Base-by-base conservation (phyloP, 2,797 vertebrate species). In the Pangasius macronema region DNA sequence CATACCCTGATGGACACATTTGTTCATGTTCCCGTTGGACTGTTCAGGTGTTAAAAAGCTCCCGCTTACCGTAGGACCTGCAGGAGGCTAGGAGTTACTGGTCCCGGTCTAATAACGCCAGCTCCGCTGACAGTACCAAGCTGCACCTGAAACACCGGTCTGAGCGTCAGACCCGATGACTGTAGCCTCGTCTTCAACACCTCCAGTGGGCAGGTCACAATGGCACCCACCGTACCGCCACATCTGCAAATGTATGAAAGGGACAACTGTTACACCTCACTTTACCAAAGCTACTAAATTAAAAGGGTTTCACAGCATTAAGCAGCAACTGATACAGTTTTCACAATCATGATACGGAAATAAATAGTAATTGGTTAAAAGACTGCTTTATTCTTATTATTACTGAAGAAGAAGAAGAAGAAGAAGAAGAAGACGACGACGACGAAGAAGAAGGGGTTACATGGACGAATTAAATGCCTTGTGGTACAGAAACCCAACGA, bases 161-260 rank as follows among this genome's bases (percentile, higher is more conserved):
- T 94, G 63, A 99, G 96, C 39, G 96, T 91, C 27, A 99, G 90
- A 82, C 97, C 97, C 0, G 98, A 99, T 13, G 98, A 99, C 81
- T 99, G 98, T 6, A 99, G 91, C 84, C 98, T 95, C 0, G 97
- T 99, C 94, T 99, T 99, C 88, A 99, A 94, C 88, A 99, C 98
- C 93, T 99, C 98, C 53, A 99, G 94, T 2, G 98, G 98, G 88
- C 98, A 99, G 0, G 98, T 99, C 89, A 98, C 94, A 76, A 99
- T 97, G 93, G 98, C 98, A 87, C 98, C 98, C 87, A 99, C 96
- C 0, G 98, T 99, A 89, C 98, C 98, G 87, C 98, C 98, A 46
- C 98, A 99, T 92, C 98, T 99, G 94, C 0, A 92, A 89, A 85
- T 16, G 87, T 51, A 73, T 20, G 59, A 22, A 70, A 87, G 76